Conservation (phyloP, 2,797 vertebrate genomes). For the Microhierax caerulescens region DNA sequence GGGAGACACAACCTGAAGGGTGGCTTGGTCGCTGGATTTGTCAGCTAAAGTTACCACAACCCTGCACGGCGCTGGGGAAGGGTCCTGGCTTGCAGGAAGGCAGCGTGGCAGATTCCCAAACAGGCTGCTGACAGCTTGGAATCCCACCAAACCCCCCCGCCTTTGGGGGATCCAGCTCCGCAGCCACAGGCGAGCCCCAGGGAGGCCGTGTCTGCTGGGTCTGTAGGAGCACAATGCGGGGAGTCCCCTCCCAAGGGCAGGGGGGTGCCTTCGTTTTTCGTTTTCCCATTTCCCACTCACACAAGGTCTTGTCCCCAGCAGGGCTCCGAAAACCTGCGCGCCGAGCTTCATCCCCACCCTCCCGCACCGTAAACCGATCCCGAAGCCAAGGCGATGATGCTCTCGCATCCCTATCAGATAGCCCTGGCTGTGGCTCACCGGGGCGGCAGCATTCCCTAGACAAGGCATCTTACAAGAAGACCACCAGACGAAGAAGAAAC, state of each 20-base stretch:
- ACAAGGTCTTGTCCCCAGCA: accelerated
- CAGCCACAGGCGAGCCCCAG: accelerated
- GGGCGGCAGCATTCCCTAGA: background rate
- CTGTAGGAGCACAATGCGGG: accelerated
- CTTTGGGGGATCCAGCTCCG: background rate
- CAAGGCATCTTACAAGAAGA: background rate
- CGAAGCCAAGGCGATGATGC: accelerated
- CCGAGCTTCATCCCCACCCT: background rate
- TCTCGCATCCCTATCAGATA: background rate
- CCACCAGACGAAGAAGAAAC: background rate
- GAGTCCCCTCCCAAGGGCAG: background rate
- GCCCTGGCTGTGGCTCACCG: background rate
- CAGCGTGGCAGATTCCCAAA: accelerated
- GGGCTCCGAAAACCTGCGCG: background rate
- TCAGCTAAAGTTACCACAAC: background rate
- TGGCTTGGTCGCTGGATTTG: accelerated
- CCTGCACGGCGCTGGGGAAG: background rate
- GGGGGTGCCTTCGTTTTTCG: background rate
- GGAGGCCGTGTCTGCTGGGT: background rate
- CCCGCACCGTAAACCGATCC: background rate
- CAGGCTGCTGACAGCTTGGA: background rate
- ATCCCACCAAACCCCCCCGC: background rate
- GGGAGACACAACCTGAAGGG: background rate
- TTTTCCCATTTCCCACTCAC: background rate
- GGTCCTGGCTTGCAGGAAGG: background rate